Evolutionary conservation across 2,113 vertebrate species (phyloP).

Genomic region (Coryphaenoides rupestris): DNA sequence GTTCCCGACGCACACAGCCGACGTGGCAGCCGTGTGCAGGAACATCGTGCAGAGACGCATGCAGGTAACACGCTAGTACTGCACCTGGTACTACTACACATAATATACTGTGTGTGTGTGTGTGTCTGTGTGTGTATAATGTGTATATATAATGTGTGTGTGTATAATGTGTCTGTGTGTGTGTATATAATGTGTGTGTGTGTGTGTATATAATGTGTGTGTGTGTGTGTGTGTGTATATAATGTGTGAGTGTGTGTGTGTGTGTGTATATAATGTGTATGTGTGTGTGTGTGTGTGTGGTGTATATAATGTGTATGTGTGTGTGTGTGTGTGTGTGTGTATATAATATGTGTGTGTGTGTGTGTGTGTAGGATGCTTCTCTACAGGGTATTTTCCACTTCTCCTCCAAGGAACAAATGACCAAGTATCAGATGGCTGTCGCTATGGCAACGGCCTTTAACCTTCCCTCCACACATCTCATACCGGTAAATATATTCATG

Average conservation of each 20-base stretch:
- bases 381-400: constrained; percentile 90
- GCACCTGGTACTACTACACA: too few species aligned
- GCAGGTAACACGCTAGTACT: constrained; percentile 71
- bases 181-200: too few species aligned
- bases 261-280: too few species aligned
- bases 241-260: too few species aligned
- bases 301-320: too few species aligned
- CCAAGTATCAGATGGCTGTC: constrained; percentile 92
- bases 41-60: constrained; percentile 83
- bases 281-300: constrained; percentile 1
- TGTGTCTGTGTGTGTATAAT: too few species aligned
- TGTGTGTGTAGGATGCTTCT: constrained; percentile 77
- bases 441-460: constrained; percentile 92
- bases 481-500: constrained; percentile 76
- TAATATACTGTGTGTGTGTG: too few species aligned
- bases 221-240: constrained; percentile 39
- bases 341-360: neutral
- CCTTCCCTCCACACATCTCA: constrained; percentile 86
- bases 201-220: neutral
- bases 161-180: too few species aligned
- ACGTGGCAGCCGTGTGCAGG: constrained; percentile 87
- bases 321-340: neutral
- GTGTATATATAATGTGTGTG: neutral
- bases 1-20: constrained; percentile 85
- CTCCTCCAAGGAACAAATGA: constrained; percentile 94